Evolutionary conservation across 2,888 invertebrate species (phyloP).

Genomic region (Cyrtodaria siliqua): DNA sequence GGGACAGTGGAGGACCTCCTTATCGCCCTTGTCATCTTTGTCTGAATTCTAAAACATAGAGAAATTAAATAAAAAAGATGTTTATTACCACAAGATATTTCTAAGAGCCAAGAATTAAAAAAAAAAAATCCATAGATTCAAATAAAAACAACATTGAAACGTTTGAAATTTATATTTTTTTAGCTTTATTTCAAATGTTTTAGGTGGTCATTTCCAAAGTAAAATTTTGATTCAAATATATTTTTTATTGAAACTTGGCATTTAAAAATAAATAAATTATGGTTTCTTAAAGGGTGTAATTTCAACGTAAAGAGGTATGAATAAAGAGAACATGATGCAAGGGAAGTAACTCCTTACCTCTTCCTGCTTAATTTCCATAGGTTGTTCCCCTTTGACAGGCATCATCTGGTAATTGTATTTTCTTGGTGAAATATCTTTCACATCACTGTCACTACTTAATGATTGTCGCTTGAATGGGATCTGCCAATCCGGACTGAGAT

Average conservation of each 20-base stretch:
- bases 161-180: too few species aligned
- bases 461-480: conserved; percentile 57
- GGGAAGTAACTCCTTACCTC: conserved; percentile 19
- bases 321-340: too few species aligned
- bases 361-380: conserved; percentile 15
- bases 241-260: too few species aligned
- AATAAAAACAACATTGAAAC: background rate
- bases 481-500: conserved; percentile 57
- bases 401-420: conserved; percentile 35
- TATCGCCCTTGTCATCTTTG: conserved; percentile 30
- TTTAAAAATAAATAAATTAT: too few species aligned
- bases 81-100: too few species aligned
- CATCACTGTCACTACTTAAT: conserved; percentile 37
- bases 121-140: background rate
- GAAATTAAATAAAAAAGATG: too few species aligned
- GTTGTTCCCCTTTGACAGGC: conserved; percentile 25
- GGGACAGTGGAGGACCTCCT: conserved; percentile 87
- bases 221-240: too few species aligned
- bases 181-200: too few species aligned
- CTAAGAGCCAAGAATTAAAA: background rate
- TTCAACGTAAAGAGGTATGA: background rate
- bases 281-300: background rate
- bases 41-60: conserved; percentile 39
- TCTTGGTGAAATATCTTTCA: conserved; percentile 16
- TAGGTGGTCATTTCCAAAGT: too few species aligned